These are phyloP conservation scores for Ceratitis capitata DNA, from an alignment of 1,140 invertebrate genomes.

Conservation along the genomic window DNA sequence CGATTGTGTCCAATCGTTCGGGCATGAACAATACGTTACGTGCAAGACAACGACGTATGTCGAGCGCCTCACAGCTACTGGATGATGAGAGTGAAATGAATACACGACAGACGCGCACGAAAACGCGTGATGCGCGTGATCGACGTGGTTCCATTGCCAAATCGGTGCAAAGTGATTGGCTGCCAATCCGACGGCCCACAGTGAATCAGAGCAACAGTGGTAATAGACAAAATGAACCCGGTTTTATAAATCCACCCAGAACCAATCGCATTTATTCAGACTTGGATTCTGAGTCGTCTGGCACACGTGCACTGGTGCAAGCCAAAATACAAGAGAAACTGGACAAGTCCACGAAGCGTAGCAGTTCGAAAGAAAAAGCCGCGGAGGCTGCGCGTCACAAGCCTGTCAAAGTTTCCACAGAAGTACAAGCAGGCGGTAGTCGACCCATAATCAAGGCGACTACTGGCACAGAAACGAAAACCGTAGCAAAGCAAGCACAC, in stretches of 20 bases:
- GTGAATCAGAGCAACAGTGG: background rate
- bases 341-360: background rate
- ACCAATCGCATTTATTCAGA: slow-evolving; percentile 60
- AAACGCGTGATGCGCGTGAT: slow-evolving; percentile 38
- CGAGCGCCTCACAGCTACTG: slow-evolving; percentile 61
- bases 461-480: background rate
- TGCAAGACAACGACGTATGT: slow-evolving; percentile 52
- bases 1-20: slow-evolving; percentile 63
- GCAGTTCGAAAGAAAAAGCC: slow-evolving; percentile 1
- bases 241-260: slow-evolving; percentile 41
- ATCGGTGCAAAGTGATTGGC: slow-evolving; percentile 60
- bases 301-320: slow-evolving; percentile 58
- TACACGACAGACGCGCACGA: background rate
- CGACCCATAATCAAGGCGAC: background rate
- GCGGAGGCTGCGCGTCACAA: slow-evolving; percentile 42
- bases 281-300: slow-evolving; percentile 60
- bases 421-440: slow-evolving; percentile 39
- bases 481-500: background rate
- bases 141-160: slow-evolving; percentile 58
- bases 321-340: slow-evolving; percentile 64
- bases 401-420: slow-evolving; percentile 42
- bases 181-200: slow-evolving; percentile 47
- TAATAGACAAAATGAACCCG: slow-evolving; percentile 39
- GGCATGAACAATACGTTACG: slow-evolving; percentile 56
- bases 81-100: slow-evolving; percentile 51